phyloP scores from a whole-genome alignment of 2,113 vertebrate genomes.

The Percopsis transmontana region DNA sequence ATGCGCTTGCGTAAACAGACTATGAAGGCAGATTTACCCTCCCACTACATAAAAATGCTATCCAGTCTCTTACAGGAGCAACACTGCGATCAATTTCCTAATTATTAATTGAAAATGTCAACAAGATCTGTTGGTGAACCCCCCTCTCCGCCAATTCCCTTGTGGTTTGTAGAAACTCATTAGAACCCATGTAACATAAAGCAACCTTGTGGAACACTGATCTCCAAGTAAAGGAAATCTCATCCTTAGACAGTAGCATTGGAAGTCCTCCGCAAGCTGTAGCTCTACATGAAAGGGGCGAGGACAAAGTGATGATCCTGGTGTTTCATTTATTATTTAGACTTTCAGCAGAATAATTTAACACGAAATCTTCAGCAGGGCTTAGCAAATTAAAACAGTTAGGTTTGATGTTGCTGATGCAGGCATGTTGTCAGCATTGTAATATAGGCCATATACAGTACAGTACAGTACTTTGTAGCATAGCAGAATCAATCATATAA shows the following conservation, averaged over 20 bases:
- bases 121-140: slow-evolving; percentile 49
- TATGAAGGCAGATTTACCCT: slow-evolving; percentile 46
- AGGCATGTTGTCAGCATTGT: not conserved
- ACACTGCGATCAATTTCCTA: slow-evolving; percentile 55
- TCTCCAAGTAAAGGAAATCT: not conserved
- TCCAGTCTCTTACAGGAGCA: slow-evolving; percentile 40
- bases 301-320: slow-evolving; percentile 1
- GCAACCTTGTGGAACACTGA: slow-evolving; percentile 1
- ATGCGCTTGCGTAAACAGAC: slow-evolving; percentile 47
- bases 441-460: no score
- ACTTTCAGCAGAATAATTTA: slow-evolving; percentile 4
- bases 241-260: slow-evolving; percentile 11
- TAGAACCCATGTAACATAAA: slow-evolving; percentile 33
- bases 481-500: no score
- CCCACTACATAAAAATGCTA: slow-evolving; percentile 54
- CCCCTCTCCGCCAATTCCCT: slow-evolving; percentile 32
- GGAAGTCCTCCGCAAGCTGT: not conserved
- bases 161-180: slow-evolving; percentile 33
- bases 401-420: not conserved
- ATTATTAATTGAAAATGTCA: slow-evolving; percentile 59
- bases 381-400: not conserved
- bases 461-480: not conserved
- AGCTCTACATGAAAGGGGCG: not conserved
- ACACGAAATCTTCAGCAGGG: not conserved
- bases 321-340: slow-evolving; percentile 20